Base-by-base conservation (phyloP, 2,797 vertebrate species). In the Darevskia nairensis region DNA sequence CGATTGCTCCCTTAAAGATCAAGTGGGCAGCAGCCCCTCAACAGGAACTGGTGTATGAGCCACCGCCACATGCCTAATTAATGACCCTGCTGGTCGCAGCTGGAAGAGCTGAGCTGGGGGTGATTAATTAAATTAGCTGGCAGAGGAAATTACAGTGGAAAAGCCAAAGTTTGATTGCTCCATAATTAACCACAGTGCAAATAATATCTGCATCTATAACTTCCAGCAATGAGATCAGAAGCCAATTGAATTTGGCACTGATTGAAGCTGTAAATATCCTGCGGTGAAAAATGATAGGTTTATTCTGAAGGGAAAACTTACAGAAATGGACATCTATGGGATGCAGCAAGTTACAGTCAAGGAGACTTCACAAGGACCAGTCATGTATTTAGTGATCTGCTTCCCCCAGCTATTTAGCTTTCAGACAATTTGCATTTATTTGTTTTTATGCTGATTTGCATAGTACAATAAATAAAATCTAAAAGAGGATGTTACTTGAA, bases 51-150 rank as follows among this genome's bases (percentile, higher is more conserved):
- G 96, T 94, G 96, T 94, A 85, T 91, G 95, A 95, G 96, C 96
- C 92, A 95, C 94, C 87, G 94, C 96, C 96, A 97, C 97, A 97
- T 92, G 96, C 95, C 97, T 97, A 97, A 98, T 98, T 97, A 97
- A 97, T 97, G 97, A 97, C 97, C 97, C 97, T 96, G 96, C 95
- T 94, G 96, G 97, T 97, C 96, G 93, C 97, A 97, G 97, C 97
- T 97, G 97, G 97, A 97, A 96, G 97, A 97, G 97, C 96, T 94
- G 97, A 96, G 97, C 97, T 96, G 96, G 96, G 97, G 97, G 97
- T 98, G 97, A 98, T 98, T 98, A 98, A 98, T 98, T 97, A 97
- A 98, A 98, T 98, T 98, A 98, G 97, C 97, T 97, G 96, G 97
- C 96, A 97, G 96, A 97, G 97, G 97, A 98, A 97, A 98, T 97